Percentiles rank a stretch among this genome's conserved stretches.
Conservation (phyloP, 1,140 invertebrate species). For the Lasaia peninsularis region DNA sequence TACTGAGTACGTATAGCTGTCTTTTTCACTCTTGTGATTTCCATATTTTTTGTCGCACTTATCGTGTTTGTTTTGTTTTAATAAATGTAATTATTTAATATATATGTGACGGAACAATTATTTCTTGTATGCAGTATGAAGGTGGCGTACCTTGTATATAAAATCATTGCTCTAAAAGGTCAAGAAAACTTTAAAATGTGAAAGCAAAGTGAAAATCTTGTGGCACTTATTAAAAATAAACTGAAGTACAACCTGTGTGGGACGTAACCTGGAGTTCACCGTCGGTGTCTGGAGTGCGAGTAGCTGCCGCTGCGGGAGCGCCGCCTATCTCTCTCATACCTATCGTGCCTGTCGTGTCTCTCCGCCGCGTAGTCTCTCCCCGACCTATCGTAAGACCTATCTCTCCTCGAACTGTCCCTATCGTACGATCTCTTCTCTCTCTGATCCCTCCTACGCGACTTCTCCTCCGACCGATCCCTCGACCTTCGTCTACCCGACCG, state of each 20-base stretch:
- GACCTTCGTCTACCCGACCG: slow-evolving; percentile 40
- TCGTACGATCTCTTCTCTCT: slow-evolving; percentile 53
- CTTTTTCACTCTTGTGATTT: too few species aligned
- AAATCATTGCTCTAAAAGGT: not conserved
- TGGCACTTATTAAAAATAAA: slow-evolving; percentile 25
- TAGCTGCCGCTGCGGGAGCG: slow-evolving; percentile 53
- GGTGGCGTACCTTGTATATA: too few species aligned
- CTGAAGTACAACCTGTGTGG: slow-evolving; percentile 63
- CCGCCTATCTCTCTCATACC: slow-evolving; percentile 40
- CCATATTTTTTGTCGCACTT: too few species aligned
- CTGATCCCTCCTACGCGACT: slow-evolving; percentile 43
- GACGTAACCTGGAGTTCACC: slow-evolving; percentile 60
- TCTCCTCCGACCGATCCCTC: slow-evolving; percentile 46
- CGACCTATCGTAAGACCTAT: slow-evolving; percentile 49
- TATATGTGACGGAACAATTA: too few species aligned
- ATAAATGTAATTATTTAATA: too few species aligned
- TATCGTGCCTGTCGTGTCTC: slow-evolving; percentile 32
- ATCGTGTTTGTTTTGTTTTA: too few species aligned
- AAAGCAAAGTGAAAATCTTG: not conserved
- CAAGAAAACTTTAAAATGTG: not conserved
- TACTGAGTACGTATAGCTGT: too few species aligned
- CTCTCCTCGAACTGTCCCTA: slow-evolving; percentile 38
- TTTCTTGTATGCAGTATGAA: too few species aligned
- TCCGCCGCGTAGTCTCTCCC: slow-evolving; percentile 28
- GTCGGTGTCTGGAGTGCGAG: slow-evolving; percentile 47